Evolutionary conservation across 2,888 invertebrate species (phyloP), one percentile per base, ranked within the genome.

Genomic region (Xestia ashworthii): DNA sequence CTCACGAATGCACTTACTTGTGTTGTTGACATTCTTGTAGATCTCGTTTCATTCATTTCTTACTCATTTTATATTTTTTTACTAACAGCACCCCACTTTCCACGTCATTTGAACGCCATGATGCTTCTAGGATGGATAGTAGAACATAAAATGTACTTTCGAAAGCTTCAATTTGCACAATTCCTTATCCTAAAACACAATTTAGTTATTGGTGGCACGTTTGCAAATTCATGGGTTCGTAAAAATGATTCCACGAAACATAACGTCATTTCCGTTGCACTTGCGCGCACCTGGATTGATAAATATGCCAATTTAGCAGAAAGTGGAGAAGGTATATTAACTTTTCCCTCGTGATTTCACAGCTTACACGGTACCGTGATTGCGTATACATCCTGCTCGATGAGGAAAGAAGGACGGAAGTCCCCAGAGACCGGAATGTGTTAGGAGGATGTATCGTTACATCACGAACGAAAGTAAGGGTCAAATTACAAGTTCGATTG

Each of bases 351-450:
- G 76, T 81, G 87, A 87, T 72, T 82, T 72, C 79, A 58, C 71
- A 55, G 66, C 66, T 78, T 76, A 55, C 64, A 69, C 62, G 60
- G 65, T 74, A 64, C 50, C n/a, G 70, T 72, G 75, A 85, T 86
- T 83, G 76, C 75, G 74, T 77, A 78, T 74, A 82, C n/a, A 85
- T 87, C 78, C 80, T 81, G 77, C 50, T 75, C 50, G 53, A 68
- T 38, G 70, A 72, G 55, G 66, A 86, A 77, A 77, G 67, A 76
- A 70, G 67, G 74, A 69, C 76, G 72, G 72, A 81, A 76, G 67
- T 58, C 60, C 64, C 53, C 66, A 68, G 53, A 70, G 50, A 72
- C 71, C 46, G 50, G 76, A 72, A 78, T 80, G 66, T 81, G 68
- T 71, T 70, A 64, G 71, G 53, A 82, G n/a, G 67, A 68, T 70